Evolutionary conservation across 2,797 vertebrate species (phyloP).

Genomic region (Propithecus perrieri): DNA sequence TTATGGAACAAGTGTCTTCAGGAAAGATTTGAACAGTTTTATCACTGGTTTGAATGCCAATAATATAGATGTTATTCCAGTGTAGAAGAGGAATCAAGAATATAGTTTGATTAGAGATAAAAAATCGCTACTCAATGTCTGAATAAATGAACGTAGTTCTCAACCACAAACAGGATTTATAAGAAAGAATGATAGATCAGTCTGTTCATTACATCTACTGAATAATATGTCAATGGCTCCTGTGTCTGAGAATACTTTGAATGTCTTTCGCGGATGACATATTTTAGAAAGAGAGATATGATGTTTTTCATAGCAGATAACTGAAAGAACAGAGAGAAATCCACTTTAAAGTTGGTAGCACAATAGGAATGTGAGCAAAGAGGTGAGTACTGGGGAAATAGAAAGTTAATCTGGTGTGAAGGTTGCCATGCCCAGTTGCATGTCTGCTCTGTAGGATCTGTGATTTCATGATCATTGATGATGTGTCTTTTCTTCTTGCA

Average conservation of each 20-base stretch:
- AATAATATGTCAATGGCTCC: neutral
- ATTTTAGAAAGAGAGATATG: neutral
- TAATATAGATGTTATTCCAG: neutral
- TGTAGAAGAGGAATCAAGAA: neutral
- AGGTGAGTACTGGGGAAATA: neutral
- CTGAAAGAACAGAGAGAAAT: neutral
- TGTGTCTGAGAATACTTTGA: neutral
- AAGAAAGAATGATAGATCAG: neutral
- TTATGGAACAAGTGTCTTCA: neutral
- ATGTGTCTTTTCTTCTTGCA: neutral
- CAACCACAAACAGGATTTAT: neutral
- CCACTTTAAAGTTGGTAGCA: neutral
- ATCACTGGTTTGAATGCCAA: neutral
- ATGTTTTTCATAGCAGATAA: neutral
- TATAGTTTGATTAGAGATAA: neutral
- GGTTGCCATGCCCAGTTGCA: neutral
- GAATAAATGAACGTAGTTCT: neutral
- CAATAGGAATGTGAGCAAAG: neutral
- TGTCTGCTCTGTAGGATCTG: neutral
- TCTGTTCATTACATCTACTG: neutral
- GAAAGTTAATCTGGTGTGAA: neutral
- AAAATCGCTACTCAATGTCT: neutral
- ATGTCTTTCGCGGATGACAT: neutral
- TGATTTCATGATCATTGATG: neutral
- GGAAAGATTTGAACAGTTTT: neutral